phyloP scores from a whole-genome alignment of 1,140 invertebrate species.

The Macrostomum lignano region DNA sequence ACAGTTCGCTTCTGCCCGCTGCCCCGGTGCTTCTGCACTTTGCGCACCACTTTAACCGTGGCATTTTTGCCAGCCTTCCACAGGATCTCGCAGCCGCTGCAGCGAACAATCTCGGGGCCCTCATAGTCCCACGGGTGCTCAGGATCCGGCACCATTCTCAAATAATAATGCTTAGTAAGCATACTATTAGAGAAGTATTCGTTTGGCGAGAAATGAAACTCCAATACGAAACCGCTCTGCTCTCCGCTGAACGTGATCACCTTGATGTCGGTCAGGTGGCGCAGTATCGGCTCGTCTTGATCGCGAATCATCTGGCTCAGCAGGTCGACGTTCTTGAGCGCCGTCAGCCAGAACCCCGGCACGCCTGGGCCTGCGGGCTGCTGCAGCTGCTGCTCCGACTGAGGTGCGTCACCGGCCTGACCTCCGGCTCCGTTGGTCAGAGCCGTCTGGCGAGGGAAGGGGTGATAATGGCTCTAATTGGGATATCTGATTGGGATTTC shows the following conservation, averaged over 20 bases:
- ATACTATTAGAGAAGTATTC: not conserved
- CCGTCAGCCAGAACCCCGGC: constrained; percentile 4
- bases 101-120: constrained; percentile 3
- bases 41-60: constrained; percentile 76
- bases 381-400: no score
- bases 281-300: constrained; percentile 72
- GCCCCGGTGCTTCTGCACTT: constrained; percentile 83
- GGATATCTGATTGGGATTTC: no score
- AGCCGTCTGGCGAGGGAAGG: no score
- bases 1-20: constrained; percentile 64
- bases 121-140: not conserved
- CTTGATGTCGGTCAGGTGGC: constrained; percentile 63
- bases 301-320: constrained; percentile 27
- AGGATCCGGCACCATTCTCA: not conserved
- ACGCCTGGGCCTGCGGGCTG: no score
- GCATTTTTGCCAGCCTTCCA: constrained; percentile 91
- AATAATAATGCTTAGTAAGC: constrained; percentile 2
- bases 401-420: no score
- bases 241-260: not conserved
- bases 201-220: constrained; percentile 2
- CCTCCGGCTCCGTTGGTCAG: no score
- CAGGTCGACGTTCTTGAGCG: not conserved
- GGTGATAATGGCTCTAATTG: no score
- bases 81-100: constrained; percentile 53
- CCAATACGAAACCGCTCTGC: constrained; percentile 2